These are phyloP conservation scores for Hipparchia semele DNA, from an alignment of 2,888 invertebrate genomes.

Conservation along the genomic window DNA sequence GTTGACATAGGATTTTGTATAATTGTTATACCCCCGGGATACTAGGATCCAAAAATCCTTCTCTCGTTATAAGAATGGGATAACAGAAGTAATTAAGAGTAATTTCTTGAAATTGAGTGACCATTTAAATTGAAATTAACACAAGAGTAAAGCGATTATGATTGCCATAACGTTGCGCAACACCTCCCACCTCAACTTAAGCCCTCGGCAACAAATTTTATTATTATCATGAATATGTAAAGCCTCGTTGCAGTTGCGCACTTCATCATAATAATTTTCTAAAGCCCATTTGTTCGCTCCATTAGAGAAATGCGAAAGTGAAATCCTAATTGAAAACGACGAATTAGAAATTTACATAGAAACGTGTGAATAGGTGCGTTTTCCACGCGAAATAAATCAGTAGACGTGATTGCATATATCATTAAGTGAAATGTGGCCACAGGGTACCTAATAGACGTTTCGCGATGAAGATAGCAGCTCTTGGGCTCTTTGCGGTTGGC, in stretches of 20 bases:
- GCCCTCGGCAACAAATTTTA: background rate
- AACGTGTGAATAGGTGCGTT: constrained; percentile 45
- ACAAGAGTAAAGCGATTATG: background rate
- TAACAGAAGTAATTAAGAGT: too few relatives aligned
- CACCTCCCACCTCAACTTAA: background rate
- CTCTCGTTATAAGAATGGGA: too few relatives aligned
- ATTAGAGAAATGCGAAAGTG: constrained; percentile 42
- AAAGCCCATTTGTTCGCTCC: constrained; percentile 32
- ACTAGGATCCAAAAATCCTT: too few relatives aligned
- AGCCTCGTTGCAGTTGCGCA: constrained; percentile 11
- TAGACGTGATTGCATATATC: constrained; percentile 43
- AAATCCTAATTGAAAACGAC: constrained; percentile 46
- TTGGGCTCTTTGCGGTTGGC: constrained; percentile 35
- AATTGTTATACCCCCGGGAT: too few relatives aligned
- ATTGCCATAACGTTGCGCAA: constrained; percentile 3
- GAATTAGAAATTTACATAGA: constrained; percentile 48
- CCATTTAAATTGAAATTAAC: background rate
- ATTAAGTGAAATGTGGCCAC: constrained; percentile 42
- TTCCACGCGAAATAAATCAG: constrained; percentile 44
- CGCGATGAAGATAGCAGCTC: constrained; percentile 34
- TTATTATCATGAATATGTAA: constrained; percentile 19
- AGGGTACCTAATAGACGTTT: constrained; percentile 38
- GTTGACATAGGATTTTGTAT: too few relatives aligned
- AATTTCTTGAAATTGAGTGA: background rate
- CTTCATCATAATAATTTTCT: constrained; percentile 28